These are phyloP conservation scores for Euthynnus affinis DNA, from an alignment of 2,797 vertebrate genomes.

Conservation along the genomic window DNA sequence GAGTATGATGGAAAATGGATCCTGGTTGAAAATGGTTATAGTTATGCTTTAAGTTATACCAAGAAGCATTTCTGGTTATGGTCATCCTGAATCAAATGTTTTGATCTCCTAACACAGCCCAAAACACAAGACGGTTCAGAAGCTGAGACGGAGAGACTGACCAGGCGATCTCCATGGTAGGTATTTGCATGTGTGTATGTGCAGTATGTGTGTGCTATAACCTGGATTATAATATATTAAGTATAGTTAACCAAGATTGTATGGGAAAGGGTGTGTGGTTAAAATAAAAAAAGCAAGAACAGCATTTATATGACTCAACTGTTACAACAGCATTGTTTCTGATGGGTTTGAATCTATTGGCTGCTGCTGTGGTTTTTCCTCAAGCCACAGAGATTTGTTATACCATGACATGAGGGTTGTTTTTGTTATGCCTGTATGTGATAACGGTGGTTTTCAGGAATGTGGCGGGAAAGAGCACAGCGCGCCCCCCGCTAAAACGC, in stretches of 20 bases:
- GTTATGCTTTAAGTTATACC: neutral
- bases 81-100: neutral
- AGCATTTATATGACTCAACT: neutral
- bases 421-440: slow-evolving; percentile 65
- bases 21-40: neutral
- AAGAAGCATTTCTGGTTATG: neutral
- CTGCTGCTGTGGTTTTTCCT: slow-evolving; percentile 1
- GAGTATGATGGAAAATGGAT: neutral
- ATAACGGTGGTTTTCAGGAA: slow-evolving; percentile 84
- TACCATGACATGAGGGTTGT: slow-evolving; percentile 46
- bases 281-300: neutral
- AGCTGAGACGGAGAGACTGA: slow-evolving; percentile 85
- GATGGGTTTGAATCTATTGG: slow-evolving; percentile 3
- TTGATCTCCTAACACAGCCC: slow-evolving; percentile 64
- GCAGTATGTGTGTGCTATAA: neutral
- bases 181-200: slow-evolving; percentile 38
- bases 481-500: slow-evolving; percentile 91
- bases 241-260: neutral
- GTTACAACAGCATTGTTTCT: slow-evolving; percentile 9
- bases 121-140: slow-evolving; percentile 83
- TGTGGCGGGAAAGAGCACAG: slow-evolving; percentile 87
- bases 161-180: slow-evolving; percentile 91
- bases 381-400: slow-evolving; percentile 1
- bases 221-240: neutral
- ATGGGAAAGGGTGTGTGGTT: neutral